These are phyloP conservation scores for Drosophila quadrilineata DNA, from an alignment of 1,140 invertebrate species.

Conservation along the genomic window DNA sequence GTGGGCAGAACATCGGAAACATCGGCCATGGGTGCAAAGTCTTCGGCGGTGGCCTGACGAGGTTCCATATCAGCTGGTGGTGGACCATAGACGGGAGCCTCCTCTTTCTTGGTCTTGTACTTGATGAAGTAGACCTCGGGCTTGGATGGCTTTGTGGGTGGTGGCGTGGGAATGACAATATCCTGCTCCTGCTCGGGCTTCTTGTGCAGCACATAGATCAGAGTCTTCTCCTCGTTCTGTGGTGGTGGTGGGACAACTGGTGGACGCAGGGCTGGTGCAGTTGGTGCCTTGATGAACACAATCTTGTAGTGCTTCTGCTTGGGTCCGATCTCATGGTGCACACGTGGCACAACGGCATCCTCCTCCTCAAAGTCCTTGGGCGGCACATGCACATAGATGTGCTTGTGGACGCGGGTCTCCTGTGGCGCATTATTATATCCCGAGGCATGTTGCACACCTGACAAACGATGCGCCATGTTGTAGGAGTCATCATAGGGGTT, in stretches of 20 bases:
- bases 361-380: slow-evolving; percentile 88
- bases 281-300: slow-evolving; percentile 92
- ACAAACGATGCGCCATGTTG: slow-evolving; percentile 69
- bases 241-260: slow-evolving; percentile 85
- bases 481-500: slow-evolving; percentile 70
- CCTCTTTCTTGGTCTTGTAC: slow-evolving; percentile 88
- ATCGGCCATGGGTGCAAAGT: slow-evolving; percentile 56
- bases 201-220: slow-evolving; percentile 93
- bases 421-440: slow-evolving; percentile 64
- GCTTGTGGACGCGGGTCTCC: slow-evolving; percentile 85
- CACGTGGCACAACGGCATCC: slow-evolving; percentile 82
- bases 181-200: slow-evolving; percentile 89
- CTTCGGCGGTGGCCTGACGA: slow-evolving; percentile 54
- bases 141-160: slow-evolving; percentile 89
- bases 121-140: slow-evolving; percentile 94
- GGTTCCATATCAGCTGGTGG: slow-evolving; percentile 81
- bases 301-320: slow-evolving; percentile 93
- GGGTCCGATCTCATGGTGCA: slow-evolving; percentile 83
- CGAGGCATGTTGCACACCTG: slow-evolving; percentile 64
- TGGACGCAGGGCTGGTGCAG: slow-evolving; percentile 87
- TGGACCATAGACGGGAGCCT: slow-evolving; percentile 77
- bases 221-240: slow-evolving; percentile 90
- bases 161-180: slow-evolving; percentile 88
- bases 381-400: slow-evolving; percentile 91
- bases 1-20: slow-evolving; percentile 56